Conservation (phyloP, 2,113 vertebrate species). For the Colaptes auratus region DNA sequence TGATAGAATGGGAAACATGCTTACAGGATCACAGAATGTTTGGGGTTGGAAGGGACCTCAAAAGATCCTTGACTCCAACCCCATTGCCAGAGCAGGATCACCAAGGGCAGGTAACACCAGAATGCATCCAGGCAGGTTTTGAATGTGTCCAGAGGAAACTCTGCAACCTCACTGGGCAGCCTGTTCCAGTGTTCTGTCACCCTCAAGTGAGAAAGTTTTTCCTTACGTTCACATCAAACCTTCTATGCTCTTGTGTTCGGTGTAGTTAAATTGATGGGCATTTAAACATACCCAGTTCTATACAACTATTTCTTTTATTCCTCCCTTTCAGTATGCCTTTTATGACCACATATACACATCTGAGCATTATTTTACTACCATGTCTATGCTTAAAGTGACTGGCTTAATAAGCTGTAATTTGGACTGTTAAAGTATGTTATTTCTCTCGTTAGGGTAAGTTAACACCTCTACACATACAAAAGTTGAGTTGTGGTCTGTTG, state of each 20-base stretch:
- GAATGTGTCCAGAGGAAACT: too few species aligned
- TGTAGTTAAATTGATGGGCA: neutral
- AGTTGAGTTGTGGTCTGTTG: rapidly evolving
- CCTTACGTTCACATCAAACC: too few species aligned
- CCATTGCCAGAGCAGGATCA: too few species aligned
- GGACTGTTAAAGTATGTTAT: rapidly evolving
- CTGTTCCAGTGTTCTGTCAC: too few species aligned
- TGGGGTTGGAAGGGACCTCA: too few species aligned
- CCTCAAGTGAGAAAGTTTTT: too few species aligned
- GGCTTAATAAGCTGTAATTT: neutral
- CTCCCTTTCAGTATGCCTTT: neutral
- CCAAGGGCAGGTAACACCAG: too few species aligned
- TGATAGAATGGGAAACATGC: neutral
- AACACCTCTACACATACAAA: rapidly evolving
- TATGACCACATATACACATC: neutral
- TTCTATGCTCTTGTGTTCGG: too few species aligned
- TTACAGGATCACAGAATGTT: neutral
- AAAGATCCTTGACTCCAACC: too few species aligned
- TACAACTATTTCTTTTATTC: neutral
- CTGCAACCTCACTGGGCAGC: too few species aligned
- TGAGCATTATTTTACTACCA: neutral
- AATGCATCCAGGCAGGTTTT: too few species aligned
- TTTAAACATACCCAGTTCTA: neutral
- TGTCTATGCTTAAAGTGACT: rapidly evolving
- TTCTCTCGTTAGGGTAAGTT: neutral